Percentiles rank a stretch among this genome's conserved stretches.
Conservation (phyloP, 2,797 vertebrate genomes). For the Cirrhinus mrigala region DNA sequence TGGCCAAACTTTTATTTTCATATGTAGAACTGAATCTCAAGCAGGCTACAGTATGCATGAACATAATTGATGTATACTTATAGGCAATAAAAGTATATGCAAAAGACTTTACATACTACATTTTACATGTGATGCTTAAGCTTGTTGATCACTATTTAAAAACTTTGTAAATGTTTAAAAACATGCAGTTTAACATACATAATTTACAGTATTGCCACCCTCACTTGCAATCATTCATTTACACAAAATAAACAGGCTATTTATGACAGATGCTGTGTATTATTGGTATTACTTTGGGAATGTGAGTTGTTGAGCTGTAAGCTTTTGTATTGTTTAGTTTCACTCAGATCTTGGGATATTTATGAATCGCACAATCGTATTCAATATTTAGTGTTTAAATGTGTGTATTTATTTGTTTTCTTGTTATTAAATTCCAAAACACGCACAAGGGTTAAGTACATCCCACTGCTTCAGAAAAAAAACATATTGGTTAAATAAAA, state of each 20-base stretch:
- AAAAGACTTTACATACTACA: background rate
- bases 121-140: background rate
- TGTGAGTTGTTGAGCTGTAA: background rate
- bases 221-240: background rate
- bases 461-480: background rate
- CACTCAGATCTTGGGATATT: background rate
- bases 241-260: background rate
- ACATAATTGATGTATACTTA: background rate
- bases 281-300: background rate
- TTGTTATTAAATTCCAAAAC: background rate
- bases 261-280: background rate
- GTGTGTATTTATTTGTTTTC: background rate
- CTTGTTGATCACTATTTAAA: background rate
- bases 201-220: background rate
- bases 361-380: background rate
- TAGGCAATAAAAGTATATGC: background rate
- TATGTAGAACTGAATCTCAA: background rate
- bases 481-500: background rate
- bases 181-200: background rate
- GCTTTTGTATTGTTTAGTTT: background rate
- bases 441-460: background rate
- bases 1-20: background rate
- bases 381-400: background rate
- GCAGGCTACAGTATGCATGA: background rate
- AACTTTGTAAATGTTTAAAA: background rate